These are phyloP conservation scores for Alectura lathami DNA, from an alignment of 2,113 vertebrate species.

Conservation along the genomic window DNA sequence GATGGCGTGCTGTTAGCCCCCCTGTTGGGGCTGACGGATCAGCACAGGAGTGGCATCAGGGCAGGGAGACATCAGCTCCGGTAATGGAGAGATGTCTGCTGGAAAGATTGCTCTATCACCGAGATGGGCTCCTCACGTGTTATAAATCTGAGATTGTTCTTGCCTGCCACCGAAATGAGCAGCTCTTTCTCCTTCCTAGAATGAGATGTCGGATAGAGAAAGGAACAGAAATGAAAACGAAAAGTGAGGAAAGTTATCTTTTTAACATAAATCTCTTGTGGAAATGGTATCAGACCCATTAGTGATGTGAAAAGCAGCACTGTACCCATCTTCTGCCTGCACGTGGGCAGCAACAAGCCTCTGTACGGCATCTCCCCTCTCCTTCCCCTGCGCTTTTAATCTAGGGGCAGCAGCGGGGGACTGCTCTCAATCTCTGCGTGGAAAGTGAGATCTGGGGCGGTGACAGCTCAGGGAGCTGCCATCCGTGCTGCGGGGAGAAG, in stretches of 20 bases:
- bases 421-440: background rate
- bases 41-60: constrained; percentile 67
- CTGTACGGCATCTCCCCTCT: background rate
- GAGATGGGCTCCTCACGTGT: constrained; percentile 73
- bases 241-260: constrained; percentile 67
- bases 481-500: fast-evolving
- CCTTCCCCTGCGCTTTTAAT: background rate
- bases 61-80: constrained; percentile 71
- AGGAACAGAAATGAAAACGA: constrained; percentile 65
- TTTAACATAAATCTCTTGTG: constrained; percentile 70
- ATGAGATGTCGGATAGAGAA: constrained; percentile 72
- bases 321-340: background rate
- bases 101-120: constrained; percentile 83
- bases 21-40: constrained; percentile 70
- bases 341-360: background rate
- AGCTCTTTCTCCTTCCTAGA: constrained; percentile 61
- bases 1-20: constrained; percentile 18
- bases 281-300: constrained; percentile 10
- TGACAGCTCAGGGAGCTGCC: background rate
- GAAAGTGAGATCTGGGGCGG: background rate
- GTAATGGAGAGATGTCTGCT: constrained; percentile 82
- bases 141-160: constrained; percentile 80
- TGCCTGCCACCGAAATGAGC: constrained; percentile 72
- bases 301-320: background rate
- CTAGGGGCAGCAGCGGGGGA: background rate